Conservation (phyloP, 2,797 vertebrate species). For the Phataginus tetradactyla region DNA sequence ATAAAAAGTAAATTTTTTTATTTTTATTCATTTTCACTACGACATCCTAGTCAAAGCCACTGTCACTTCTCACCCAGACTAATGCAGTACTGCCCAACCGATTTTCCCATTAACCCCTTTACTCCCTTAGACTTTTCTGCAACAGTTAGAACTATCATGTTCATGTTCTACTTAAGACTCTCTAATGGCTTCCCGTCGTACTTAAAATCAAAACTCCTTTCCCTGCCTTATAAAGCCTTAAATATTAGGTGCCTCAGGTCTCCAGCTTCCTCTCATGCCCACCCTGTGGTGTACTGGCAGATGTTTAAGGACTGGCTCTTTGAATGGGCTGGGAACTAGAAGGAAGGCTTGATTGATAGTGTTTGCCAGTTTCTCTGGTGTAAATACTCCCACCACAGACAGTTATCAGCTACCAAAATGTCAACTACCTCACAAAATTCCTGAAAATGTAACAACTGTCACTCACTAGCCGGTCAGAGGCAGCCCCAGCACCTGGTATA, state of each 20-base stretch:
- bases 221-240: background rate
- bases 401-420: background rate
- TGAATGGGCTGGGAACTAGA: background rate
- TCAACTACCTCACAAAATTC: background rate
- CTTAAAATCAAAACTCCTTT: slow-evolving; percentile 9
- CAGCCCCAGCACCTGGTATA: background rate
- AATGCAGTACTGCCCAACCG: background rate
- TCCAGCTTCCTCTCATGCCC: background rate
- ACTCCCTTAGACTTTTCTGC: background rate
- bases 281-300: background rate
- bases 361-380: background rate
- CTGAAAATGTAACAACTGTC: background rate
- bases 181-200: background rate
- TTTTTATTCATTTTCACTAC: background rate
- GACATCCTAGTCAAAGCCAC: background rate
- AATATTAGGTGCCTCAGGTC: background rate
- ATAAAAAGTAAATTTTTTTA: background rate
- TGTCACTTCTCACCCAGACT: background rate
- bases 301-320: background rate
- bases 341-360: background rate
- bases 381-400: background rate
- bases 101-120: background rate
- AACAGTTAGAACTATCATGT: background rate
- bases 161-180: background rate
- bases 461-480: background rate